Base-by-base conservation (phyloP, 2,888 invertebrate species). In the Apotomis betuletana region DNA sequence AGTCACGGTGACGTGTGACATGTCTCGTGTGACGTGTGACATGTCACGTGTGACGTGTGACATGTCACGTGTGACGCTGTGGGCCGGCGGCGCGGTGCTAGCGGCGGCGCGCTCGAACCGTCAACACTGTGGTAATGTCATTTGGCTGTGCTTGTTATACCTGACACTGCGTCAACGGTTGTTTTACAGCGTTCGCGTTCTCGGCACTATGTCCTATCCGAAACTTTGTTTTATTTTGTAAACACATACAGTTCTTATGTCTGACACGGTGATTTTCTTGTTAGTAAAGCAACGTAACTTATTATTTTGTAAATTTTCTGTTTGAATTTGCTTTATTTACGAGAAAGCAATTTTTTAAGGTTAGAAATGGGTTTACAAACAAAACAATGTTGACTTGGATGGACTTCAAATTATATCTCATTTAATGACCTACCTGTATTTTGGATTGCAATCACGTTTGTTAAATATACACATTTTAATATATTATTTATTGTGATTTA, bases 141-240 rank as follows among this genome's bases (percentile, higher is more conserved):
- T 69, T 69, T 36, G 68, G 68, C 68, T 69, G 68, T 69, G 68
- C 51, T 69, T 36, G 64, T 64, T 64, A 5, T 64, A 10, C 15
- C 38, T 62, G 61, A 27, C 36, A 51, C 13, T 49, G 38, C 52
- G 63, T 63, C 62, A 63, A 52, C 10, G 9, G 27, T 55, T 55
- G 54, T 15, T 13, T 8, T 5, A 8, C 15, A 3, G 15, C 54
- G 3, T 15, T 8, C 27, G 9, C 9, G 4, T 51, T 49, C 49
- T 57, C 67, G 36, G 58, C 57, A 58, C 54, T 46, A 15, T 15
- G 3, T 57, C 27, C 51, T 15, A 15, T 64, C 41, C 15, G 13
- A 64, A 60, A 41, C 6, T 41, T 6, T 41, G 5, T 5, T 60
- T 61, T 10, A 49, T 49, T 49, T 49, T 10, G 49, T 49, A 10